Percentiles rank a stretch among this genome's conserved stretches.
These are phyloP conservation scores for Ctenopoma kingsleyae DNA, from an alignment of 2,797 vertebrate species.

Conservation along the genomic window DNA sequence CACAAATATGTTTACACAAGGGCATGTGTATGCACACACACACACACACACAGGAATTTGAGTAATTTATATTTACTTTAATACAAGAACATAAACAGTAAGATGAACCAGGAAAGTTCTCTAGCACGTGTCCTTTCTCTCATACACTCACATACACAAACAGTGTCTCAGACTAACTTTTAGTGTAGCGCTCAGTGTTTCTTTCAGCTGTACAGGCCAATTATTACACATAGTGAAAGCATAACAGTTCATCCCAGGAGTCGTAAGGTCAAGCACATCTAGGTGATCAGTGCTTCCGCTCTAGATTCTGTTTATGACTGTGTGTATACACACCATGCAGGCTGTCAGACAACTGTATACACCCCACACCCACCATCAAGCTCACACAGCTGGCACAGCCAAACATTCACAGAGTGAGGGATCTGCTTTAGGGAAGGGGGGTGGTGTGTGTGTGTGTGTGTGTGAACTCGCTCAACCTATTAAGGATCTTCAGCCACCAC, in stretches of 20 bases:
- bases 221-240: constrained; percentile 56
- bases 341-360: constrained; percentile 76
- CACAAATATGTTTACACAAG: constrained; percentile 61
- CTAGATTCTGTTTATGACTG: constrained; percentile 79
- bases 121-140: constrained; percentile 22
- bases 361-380: constrained; percentile 73
- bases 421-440: constrained; percentile 45
- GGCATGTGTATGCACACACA: constrained; percentile 52
- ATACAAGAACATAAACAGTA: constrained; percentile 48
- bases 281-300: constrained; percentile 76
- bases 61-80: constrained; percentile 62
- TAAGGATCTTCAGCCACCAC: constrained; percentile 35
- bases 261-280: constrained; percentile 74
- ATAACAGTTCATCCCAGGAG: constrained; percentile 56
- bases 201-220: constrained; percentile 27
- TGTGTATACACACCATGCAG: constrained; percentile 79
- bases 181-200: constrained; percentile 35
- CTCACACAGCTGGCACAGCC: constrained; percentile 77
- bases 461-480: constrained; percentile 11
- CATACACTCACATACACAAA: constrained; percentile 24
- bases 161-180: constrained; percentile 23
- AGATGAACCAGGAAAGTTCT: constrained; percentile 46
- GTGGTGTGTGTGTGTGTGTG: constrained; percentile 2
- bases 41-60: constrained; percentile 58
- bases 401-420: constrained; percentile 79